Base-by-base conservation (phyloP, 2,113 vertebrate species). In the Chunga burmeisteri region DNA sequence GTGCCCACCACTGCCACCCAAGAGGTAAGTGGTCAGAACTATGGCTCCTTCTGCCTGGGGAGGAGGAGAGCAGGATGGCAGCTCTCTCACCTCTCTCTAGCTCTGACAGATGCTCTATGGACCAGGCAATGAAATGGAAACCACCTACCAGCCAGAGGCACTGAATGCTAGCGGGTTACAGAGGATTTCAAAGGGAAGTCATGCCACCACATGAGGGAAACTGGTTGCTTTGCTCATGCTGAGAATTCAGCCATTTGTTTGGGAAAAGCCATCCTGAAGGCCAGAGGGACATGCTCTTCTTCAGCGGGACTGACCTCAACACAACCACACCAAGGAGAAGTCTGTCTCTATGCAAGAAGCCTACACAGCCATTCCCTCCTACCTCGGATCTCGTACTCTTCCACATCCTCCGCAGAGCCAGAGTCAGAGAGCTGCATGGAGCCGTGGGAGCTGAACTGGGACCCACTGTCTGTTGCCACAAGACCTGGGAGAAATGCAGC, bases 351-450 rank as follows among this genome's bases (percentile, higher is more conserved):
- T 2, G 8, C 13, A 72, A 87, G 49, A 36, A 61, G 34, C 34
- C 7, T 36, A 58, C 4, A 5, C 34, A 92, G 44, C 25, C 66
- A 26, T 62, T 30, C n/a, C 55, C 46, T 36, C 97, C 96, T 98
- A 99, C 99, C 99, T 99, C 68, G 98, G 44, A 99, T 98, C 96
- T 99, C 99, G 4, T 98, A 98, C 85, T 99, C 99, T 81, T 99
- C 99, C 96, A 99, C 98, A 55, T 99, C 99, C 73, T 99, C 99
- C 0, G 97, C 97, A 4, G 99, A 99, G 88, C 98, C 98, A 0
- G 99, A 99, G 96, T 99, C 99, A 8, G 99, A 99, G 46, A 99
- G 96, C 36, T 96, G 97, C 80, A 97, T 95, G 11, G 99, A 99
- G 94, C 99, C 99, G 2, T 96, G 99, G 42, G 99, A 99, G 96